Conservation (phyloP, 2,888 invertebrate species). For the Choristoneura rosaceana region DNA sequence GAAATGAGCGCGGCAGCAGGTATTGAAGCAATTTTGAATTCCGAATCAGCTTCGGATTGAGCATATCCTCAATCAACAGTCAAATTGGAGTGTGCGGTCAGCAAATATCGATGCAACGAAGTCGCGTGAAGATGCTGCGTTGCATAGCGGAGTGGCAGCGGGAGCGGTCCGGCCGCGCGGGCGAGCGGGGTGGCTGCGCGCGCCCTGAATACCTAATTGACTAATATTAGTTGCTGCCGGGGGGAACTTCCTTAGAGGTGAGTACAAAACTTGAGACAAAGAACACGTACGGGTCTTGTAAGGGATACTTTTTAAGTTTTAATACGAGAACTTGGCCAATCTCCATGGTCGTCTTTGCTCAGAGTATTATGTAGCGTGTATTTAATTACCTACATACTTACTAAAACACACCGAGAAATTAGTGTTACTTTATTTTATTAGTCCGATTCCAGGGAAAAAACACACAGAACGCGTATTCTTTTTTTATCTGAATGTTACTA, state of each 20-base stretch:
- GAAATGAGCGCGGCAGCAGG: background rate
- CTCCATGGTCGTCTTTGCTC: conserved; percentile 42
- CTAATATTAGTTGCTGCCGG: conserved; percentile 81
- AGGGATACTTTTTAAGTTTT: conserved; percentile 77
- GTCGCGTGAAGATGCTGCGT: conserved; percentile 39
- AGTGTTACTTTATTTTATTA: background rate
- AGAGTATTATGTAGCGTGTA: conserved; percentile 39
- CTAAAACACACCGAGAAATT: background rate
- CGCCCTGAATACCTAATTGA: conserved; percentile 84
- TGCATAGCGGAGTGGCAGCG: conserved; percentile 38
- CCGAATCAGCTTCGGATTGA: conserved; percentile 18
- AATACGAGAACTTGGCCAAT: conserved; percentile 62
- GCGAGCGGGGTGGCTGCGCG: conserved; percentile 70
- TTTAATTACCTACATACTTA: conserved; percentile 1
- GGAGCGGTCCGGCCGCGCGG: conserved; percentile 52
- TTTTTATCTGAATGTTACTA: background rate
- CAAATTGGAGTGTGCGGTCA: conserved; percentile 39
- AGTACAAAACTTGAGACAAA: conserved; percentile 80
- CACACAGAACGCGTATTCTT: background rate
- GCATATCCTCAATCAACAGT: conserved; percentile 39
- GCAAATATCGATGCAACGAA: conserved; percentile 43
- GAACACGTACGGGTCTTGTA: conserved; percentile 76
- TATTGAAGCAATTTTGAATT: conserved; percentile 23
- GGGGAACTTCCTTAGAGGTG: conserved; percentile 79
- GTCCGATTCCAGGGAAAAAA: background rate